These are phyloP conservation scores for Ceratosolen solmsi DNA, from an alignment of 1,140 invertebrate genomes.

Conservation along the genomic window DNA sequence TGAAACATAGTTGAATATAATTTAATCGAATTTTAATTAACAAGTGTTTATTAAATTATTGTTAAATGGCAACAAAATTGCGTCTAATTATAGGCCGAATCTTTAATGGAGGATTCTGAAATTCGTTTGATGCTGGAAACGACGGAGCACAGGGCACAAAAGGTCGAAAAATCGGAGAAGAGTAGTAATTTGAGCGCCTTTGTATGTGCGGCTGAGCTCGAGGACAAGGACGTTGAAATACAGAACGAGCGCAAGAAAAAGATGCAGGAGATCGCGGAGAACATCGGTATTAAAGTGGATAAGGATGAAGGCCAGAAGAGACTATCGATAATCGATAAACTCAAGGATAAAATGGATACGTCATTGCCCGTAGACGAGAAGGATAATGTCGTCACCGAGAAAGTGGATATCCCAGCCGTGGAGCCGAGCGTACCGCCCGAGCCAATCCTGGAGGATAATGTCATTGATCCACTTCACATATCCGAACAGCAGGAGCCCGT, in stretches of 20 bases:
- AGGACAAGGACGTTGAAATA: conserved; percentile 68
- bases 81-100: not conserved
- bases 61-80: too few relatives aligned
- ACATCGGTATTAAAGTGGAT: conserved; percentile 64
- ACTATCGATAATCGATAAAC: conserved; percentile 66
- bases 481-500: conserved; percentile 20
- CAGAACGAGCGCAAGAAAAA: conserved; percentile 67
- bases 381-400: conserved; percentile 1
- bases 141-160: conserved; percentile 21
- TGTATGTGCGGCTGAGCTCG: conserved; percentile 69
- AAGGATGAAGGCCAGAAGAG: conserved; percentile 57
- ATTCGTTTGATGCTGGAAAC: conserved; percentile 18
- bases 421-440: not conserved
- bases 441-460: not conserved
- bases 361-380: conserved; percentile 13
- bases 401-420: not conserved
- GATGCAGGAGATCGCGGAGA: conserved; percentile 68
- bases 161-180: conserved; percentile 20
- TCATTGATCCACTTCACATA: conserved; percentile 44
- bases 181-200: conserved; percentile 66
- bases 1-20: too few relatives aligned
- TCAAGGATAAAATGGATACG: conserved; percentile 67
- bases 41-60: too few relatives aligned
- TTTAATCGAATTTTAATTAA: too few relatives aligned
- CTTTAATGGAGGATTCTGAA: not conserved